Evolutionary conservation across 2,888 invertebrate genomes (phyloP).

Genomic region (Danaus chrysippus): DNA sequence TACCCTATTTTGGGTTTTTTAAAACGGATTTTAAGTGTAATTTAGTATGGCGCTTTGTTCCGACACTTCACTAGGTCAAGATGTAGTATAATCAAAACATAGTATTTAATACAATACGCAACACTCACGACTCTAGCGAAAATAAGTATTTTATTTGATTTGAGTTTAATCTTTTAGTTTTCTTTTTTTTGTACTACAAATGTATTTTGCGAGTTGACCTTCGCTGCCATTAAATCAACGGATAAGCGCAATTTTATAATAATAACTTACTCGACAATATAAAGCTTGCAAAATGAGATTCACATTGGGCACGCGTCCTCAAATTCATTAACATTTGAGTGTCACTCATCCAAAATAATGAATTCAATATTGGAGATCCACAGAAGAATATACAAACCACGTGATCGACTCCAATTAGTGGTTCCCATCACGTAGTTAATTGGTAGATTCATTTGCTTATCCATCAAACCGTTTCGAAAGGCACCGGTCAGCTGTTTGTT

Average conservation of each 20-base stretch:
- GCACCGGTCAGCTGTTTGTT: conserved; percentile 33
- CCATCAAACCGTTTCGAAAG: conserved; percentile 43
- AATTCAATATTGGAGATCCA: conserved; percentile 22
- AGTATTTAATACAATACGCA: neutral
- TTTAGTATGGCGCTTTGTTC: conserved; percentile 19
- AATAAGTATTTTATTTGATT: neutral
- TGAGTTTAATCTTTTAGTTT: neutral
- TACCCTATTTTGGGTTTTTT: conserved; percentile 28
- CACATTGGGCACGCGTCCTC: conserved; percentile 7
- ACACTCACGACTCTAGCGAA: neutral
- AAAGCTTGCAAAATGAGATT: conserved; percentile 4
- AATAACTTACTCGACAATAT: conserved; percentile 4
- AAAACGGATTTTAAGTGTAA: conserved; percentile 22
- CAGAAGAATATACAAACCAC: conserved; percentile 15
- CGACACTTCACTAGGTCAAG: conserved; percentile 14
- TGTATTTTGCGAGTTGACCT: neutral
- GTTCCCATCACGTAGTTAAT: conserved; percentile 43
- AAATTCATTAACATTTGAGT: conserved; percentile 23
- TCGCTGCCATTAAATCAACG: neutral
- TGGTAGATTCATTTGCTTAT: conserved; percentile 51
- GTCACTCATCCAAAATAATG: conserved; percentile 28
- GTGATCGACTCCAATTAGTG: conserved; percentile 43
- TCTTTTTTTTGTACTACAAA: neutral
- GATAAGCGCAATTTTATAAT: neutral
- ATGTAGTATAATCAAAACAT: conserved; percentile 11